Percentiles rank a stretch among this genome's conserved stretches.
Conservation (phyloP, 1,140 invertebrate species). For the Drosophila pandora region DNA sequence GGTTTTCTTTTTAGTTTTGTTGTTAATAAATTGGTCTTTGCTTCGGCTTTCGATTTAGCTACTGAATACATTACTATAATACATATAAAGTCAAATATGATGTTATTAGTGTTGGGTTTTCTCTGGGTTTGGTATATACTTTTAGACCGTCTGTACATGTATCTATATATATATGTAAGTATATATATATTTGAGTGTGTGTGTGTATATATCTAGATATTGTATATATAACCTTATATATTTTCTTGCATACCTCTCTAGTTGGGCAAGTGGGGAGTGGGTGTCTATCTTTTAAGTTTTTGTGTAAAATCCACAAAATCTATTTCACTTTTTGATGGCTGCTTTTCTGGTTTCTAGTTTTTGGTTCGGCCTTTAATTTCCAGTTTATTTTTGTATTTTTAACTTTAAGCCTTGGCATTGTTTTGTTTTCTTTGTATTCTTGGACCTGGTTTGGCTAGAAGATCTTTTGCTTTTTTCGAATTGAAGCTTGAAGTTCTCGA, state of each 20-base stretch:
- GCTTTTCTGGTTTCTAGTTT: constrained; percentile 6
- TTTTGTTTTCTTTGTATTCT: constrained; percentile 16
- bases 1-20: constrained; percentile 27
- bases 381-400: not conserved
- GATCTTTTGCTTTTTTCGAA: constrained; percentile 40
- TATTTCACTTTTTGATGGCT: constrained; percentile 9
- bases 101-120: constrained; percentile 52
- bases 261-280: constrained; percentile 4
- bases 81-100: constrained; percentile 80
- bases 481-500: constrained; percentile 22
- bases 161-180: constrained; percentile 21
- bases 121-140: constrained; percentile 35
- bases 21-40: constrained; percentile 83
- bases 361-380: constrained; percentile 13
- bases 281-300: constrained; percentile 10
- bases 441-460: constrained; percentile 34
- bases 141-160: constrained; percentile 61
- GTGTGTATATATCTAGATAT: constrained; percentile 39
- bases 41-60: constrained; percentile 74
- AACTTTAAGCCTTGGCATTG: constrained; percentile 23
- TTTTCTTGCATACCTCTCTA: constrained; percentile 32
- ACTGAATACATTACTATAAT: constrained; percentile 78
- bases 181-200: constrained; percentile 28
- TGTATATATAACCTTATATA: constrained; percentile 38
- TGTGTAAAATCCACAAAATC: constrained; percentile 18